Conservation (phyloP, 2,113 vertebrate species). For the Cercopithecus mona region DNA sequence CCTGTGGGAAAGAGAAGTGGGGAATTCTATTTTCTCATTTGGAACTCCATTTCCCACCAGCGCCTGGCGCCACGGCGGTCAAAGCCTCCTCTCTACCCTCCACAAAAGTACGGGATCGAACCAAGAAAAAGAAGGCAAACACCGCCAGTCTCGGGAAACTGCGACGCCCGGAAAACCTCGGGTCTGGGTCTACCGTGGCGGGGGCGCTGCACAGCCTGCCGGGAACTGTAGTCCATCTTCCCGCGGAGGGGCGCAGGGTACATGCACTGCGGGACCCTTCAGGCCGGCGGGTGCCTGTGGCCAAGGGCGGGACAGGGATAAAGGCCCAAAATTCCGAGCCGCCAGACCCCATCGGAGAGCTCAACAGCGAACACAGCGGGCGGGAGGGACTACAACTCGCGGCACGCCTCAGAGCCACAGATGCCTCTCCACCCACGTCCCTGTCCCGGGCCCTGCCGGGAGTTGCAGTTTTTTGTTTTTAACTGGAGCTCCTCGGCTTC, state of each 20-base stretch:
- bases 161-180: not conserved
- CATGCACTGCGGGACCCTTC: fast-evolving
- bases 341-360: not conserved
- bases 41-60: not conserved
- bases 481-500: too few species aligned
- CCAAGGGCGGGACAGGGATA: fast-evolving
- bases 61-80: not conserved
- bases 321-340: fast-evolving
- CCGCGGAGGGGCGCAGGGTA: fast-evolving
- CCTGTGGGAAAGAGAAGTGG: not conserved
- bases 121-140: not conserved
- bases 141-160: not conserved
- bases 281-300: fast-evolving
- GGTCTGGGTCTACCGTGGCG: fast-evolving
- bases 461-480: not conserved
- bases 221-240: not conserved
- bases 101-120: too few species aligned
- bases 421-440: not conserved
- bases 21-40: not conserved
- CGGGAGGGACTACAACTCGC: not conserved
- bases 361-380: fast-evolving
- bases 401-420: fast-evolving
- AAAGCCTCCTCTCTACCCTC: not conserved
- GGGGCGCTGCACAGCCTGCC: fast-evolving
- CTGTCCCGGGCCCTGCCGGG: too few species aligned